Evolutionary conservation across 2,888 invertebrate species (phyloP), one percentile per base, ranked within the genome.

Genomic region (Zonitis immaculata): DNA sequence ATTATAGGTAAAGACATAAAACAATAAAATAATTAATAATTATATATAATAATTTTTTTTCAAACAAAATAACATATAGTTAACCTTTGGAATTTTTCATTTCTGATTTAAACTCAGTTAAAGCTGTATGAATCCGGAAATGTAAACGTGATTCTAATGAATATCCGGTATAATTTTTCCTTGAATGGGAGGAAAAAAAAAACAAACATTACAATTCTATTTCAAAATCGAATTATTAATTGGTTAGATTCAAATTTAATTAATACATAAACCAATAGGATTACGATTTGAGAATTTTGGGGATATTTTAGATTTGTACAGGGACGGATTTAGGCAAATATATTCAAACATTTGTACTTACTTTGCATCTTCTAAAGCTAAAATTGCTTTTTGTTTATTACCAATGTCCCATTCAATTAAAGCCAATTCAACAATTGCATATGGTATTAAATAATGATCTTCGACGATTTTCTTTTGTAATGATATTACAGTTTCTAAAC

Each of bases 81-180:
- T 30, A 25, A 3, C 9, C 42, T 43, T 54, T 39, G 3, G 51
- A 49, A 35, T 49, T 57, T 51, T 67, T 70, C 28, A 66, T 49
- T 57, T 70, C 68, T 12, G 63, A 62, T 59, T 77, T 79, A 43
- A 79, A 70, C 52, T 78, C 78, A 58, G 78, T 73, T 42, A 87
- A 69, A 44, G 86, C 85, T 0, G 91, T 87, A 71, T 95, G 94
- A 60, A 95, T 87, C 63, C 91, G 83, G 76, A 95, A 95, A 73
- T 94, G 94, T 14, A 95, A 79, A 32, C 95, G 81, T 0, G 94
- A 92, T 71, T 95, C 95, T 62, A 95, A 74, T 1, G 88, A 84
- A 73, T 93, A 95, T 3, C 91, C 89, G 8, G 91, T 89, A 73
- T 87, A 94, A 71, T 91, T 89, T 77, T 89, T 90, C 76, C 94